A percentile compares a stretch with the other conserved stretches of the same genome.
These are phyloP conservation scores for Prionace glauca DNA, from an alignment of 2,797 vertebrate genomes.

Conservation along the genomic window DNA sequence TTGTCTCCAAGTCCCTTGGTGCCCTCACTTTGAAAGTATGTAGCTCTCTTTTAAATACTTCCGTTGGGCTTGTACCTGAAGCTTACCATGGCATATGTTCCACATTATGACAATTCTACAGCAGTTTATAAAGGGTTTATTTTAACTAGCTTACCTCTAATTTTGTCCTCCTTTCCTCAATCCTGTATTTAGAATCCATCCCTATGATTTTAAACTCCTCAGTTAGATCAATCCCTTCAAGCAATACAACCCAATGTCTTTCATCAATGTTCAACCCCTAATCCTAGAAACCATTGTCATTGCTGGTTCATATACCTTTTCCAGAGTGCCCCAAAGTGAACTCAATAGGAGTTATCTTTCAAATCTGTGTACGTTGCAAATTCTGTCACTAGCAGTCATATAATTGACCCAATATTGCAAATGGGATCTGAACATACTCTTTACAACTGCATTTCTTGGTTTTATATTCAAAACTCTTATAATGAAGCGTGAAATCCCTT, in stretches of 20 bases:
- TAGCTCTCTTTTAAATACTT: background rate
- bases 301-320: background rate
- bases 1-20: background rate
- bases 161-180: background rate
- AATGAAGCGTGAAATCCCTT: background rate
- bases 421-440: background rate
- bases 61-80: background rate
- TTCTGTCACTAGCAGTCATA: background rate
- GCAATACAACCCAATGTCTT: background rate
- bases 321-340: background rate
- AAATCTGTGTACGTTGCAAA: background rate
- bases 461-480: background rate
- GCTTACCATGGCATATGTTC: background rate
- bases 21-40: background rate
- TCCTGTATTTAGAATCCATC: background rate
- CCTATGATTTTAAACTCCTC: background rate
- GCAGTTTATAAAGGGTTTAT: background rate
- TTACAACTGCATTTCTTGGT: background rate
- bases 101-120: background rate
- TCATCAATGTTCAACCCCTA: background rate
- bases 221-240: background rate
- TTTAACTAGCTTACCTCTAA: background rate
- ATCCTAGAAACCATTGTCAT: background rate
- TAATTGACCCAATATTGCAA: background rate
- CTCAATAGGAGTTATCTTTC: background rate